A percentile compares a stretch with the other conserved stretches of the same genome.
phyloP scores from a whole-genome alignment of 2,113 vertebrate genomes.

The Grammomys dolichurus region DNA sequence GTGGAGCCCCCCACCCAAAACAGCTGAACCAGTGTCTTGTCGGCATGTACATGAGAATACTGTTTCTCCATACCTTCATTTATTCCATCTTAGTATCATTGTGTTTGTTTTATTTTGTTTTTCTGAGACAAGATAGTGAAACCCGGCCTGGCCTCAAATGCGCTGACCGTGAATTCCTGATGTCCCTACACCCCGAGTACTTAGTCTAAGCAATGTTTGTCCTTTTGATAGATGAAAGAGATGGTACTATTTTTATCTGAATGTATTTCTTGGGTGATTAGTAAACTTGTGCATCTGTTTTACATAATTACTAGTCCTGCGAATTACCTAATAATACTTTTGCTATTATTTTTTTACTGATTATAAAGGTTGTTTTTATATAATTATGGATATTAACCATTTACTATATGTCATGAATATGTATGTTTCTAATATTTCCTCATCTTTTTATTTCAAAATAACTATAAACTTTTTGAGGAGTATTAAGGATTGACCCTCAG shows the following conservation, averaged over 20 bases:
- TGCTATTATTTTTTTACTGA: slow-evolving; percentile 7
- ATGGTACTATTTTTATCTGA: neutral
- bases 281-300: slow-evolving; percentile 1
- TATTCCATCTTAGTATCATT: neutral
- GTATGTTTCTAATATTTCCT: neutral
- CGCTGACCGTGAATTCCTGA: neutral
- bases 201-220: neutral
- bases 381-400: neutral
- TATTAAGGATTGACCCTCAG: neutral
- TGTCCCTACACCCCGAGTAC: neutral
- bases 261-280: neutral
- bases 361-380: neutral
- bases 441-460: slow-evolving; percentile 41
- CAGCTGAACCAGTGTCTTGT: neutral
- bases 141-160: neutral
- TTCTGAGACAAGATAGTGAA: neutral
- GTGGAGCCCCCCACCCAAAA: neutral
- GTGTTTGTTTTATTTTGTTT: neutral
- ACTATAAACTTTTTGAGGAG: neutral
- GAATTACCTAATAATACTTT: neutral
- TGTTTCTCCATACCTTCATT: neutral
- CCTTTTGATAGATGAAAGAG: neutral
- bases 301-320: neutral
- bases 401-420: neutral
- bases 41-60: fast-evolving